Evolutionary conservation across 2,888 invertebrate species (phyloP), one percentile per base, ranked within the genome.

Genomic region (Drosophila subsilvestris): DNA sequence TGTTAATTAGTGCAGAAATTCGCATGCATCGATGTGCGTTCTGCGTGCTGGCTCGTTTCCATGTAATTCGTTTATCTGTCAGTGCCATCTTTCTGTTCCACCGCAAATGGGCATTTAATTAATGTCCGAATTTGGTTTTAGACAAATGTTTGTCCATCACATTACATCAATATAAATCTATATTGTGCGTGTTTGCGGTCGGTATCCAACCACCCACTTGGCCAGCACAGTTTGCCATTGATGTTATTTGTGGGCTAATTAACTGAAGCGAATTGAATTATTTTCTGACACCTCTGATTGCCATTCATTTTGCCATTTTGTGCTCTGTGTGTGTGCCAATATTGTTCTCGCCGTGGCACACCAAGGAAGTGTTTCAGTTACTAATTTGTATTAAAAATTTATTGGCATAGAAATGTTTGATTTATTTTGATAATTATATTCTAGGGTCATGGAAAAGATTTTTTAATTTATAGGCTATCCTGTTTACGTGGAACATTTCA

Each of bases 71-170:
- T 22, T 56, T 48, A 51, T 54, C 37, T 42, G n/a, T 49, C 22
- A 37, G 49, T 43, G 1, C 43, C 27, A 17, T 47, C 29, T 29
- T 5, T 18, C 25, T 14, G 3, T 10, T n/a, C 29, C 18, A 22
- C 37, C 44, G 32, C 25, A 63, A 48, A 56, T 47, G 32, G 37
- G 50, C 44, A 48, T 63, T 63, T 71, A 71, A 71, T 73, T 73
- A 71, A 54, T 65, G 63, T 43, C 44, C 57, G 54, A 74, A 43
- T 58, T 73, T 17, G 53, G 44, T 54, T 27, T 47, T 54, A 73
- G 71, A 73, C 57, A 71, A 71, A 71, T 71, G 74, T 74, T 71
- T 73, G 49, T 57, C 53, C 22, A 48, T 32, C 50, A 29, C 57
- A 48, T 32, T 45, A 29, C 57, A 45, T 67, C 37, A 49, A 50